Percentiles rank a stretch among this genome's conserved stretches.
Evolutionary conservation across 2,888 invertebrate genomes (phyloP).

Genomic region (Cephus pulcher): DNA sequence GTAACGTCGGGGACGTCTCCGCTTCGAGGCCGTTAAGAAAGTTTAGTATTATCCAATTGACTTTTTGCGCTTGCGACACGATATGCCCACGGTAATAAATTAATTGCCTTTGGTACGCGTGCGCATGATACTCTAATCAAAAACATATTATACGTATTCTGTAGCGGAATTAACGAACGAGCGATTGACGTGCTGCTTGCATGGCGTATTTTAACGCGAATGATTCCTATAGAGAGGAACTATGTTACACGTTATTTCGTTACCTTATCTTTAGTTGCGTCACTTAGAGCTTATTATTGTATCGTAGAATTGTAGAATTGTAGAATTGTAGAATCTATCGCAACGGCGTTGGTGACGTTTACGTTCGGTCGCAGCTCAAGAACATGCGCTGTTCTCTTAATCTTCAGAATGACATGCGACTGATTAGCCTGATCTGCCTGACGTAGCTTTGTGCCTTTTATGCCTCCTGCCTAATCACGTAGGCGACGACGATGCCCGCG

Average conservation of each 20-base stretch:
- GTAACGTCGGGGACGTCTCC: no score
- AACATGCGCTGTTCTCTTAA: no score
- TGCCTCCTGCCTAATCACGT: not conserved
- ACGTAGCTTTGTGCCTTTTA: not conserved
- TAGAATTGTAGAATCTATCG: not conserved
- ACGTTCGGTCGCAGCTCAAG: not conserved
- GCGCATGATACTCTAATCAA: conserved; percentile 33
- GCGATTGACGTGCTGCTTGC: not conserved
- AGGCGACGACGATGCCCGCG: no score
- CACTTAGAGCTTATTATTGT: not conserved
- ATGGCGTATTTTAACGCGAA: not conserved
- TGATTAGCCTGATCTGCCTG: no score
- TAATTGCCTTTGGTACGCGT: conserved; percentile 16
- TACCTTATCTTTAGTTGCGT: not conserved
- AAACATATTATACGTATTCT: conserved; percentile 13
- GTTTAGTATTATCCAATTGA: not conserved
- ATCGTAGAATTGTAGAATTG: no score
- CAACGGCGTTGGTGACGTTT: not conserved
- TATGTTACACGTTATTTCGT: not conserved
- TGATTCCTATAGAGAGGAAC: not conserved
- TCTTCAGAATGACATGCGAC: no score
- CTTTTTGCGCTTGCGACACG: not conserved
- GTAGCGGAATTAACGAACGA: not conserved
- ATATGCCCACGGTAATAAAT: not conserved
- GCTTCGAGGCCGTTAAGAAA: not conserved